phyloP scores from a whole-genome alignment of 2,888 invertebrate genomes.

The Cataglyphis rosenhaueri region DNA sequence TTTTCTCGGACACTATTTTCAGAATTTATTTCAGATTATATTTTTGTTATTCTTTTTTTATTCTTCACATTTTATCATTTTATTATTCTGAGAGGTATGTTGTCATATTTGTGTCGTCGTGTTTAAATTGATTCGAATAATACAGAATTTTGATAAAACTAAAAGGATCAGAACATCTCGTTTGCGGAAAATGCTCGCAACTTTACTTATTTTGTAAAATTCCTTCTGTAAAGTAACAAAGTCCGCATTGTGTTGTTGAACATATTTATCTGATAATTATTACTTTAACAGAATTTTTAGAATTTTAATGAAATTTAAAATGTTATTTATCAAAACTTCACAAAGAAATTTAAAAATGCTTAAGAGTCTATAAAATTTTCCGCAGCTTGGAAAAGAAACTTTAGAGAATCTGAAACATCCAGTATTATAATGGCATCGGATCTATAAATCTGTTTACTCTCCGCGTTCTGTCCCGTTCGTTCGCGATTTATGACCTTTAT shows the following conservation, averaged over 20 bases:
- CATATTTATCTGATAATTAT: not conserved
- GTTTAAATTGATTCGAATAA: not conserved
- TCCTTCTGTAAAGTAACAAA: slow-evolving; percentile 30
- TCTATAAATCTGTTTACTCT: slow-evolving; percentile 38
- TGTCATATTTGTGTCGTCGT: not conserved
- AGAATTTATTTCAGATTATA: not conserved
- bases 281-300: not conserved
- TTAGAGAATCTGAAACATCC: not conserved
- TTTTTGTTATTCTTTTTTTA: not conserved
- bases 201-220: not conserved
- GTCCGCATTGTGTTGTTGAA: slow-evolving; percentile 3
- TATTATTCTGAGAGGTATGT: not conserved
- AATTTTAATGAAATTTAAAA: not conserved
- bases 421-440: not conserved
- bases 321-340: not conserved
- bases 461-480: not conserved
- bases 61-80: not conserved
- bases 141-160: too few species aligned
- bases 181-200: not conserved
- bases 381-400: not conserved
- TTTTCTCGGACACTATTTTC: not conserved
- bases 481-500: slow-evolving; percentile 33
- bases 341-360: not conserved
- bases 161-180: too few species aligned
- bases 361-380: not conserved